Percentiles rank a stretch among this genome's conserved stretches.
phyloP scores from a whole-genome alignment of 1,140 invertebrate genomes.

The Heliconius nattereri region DNA sequence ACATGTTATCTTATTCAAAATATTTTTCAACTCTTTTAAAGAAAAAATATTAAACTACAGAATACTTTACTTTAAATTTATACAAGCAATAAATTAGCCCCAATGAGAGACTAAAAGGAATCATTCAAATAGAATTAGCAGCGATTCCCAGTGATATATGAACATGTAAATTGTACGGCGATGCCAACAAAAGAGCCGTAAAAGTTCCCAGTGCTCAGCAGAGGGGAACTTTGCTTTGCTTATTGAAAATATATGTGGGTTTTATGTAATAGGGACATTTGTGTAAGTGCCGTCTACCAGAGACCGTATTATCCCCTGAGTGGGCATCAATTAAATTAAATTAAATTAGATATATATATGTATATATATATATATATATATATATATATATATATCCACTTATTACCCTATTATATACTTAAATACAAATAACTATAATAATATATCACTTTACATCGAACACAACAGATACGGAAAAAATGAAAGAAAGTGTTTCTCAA shows the following conservation, averaged over 20 bases:
- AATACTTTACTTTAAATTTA: not conserved
- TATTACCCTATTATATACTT: not conserved
- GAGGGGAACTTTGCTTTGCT: constrained; percentile 24
- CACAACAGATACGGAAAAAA: not conserved
- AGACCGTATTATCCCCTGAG: too few relatives aligned
- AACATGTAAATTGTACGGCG: constrained; percentile 59
- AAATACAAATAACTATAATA: too few relatives aligned
- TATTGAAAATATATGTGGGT: constrained; percentile 20
- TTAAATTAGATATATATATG: too few relatives aligned
- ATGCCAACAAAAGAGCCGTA: constrained; percentile 54
- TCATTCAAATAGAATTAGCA: constrained; percentile 45
- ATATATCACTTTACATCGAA: too few relatives aligned
- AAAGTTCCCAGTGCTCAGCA: constrained; percentile 31
- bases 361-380: too few relatives aligned
- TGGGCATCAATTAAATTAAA: too few relatives aligned
- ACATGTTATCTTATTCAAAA: too few relatives aligned
- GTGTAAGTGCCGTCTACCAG: too few relatives aligned
- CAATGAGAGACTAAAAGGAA: not conserved
- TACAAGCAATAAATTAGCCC: not conserved
- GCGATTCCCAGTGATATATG: constrained; percentile 62
- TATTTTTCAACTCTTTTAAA: not conserved
- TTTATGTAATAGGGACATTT: not conserved
- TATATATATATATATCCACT: not conserved
- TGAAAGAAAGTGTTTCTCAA: not conserved
- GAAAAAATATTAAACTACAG: not conserved